phyloP scores from a whole-genome alignment of 2,888 invertebrate genomes.

The Nysson spinosus region DNA sequence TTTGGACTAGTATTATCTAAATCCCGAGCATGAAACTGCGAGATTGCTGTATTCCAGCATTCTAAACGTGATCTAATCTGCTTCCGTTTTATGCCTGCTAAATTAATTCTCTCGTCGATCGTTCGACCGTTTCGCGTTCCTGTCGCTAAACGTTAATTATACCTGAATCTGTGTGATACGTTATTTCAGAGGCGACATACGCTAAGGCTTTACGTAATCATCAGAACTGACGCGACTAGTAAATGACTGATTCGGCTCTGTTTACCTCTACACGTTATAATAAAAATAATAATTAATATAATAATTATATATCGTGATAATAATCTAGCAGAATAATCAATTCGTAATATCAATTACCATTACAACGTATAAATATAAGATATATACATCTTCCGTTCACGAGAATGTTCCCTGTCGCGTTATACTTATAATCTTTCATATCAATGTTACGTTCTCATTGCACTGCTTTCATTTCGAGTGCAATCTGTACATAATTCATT shows the following conservation, averaged over 20 bases:
- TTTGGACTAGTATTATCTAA: too few species aligned
- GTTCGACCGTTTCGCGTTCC: conserved; percentile 3
- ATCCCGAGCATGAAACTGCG: too few species aligned
- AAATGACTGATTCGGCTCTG: conserved; percentile 76
- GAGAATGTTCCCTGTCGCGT: conserved; percentile 27
- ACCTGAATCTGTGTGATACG: conserved; percentile 4
- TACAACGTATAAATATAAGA: conserved; percentile 8
- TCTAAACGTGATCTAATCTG: too few species aligned
- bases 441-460: too few species aligned
- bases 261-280: conserved; percentile 30
- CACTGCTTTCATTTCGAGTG: too few species aligned
- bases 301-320: conserved; percentile 10
- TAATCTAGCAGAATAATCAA: conserved; percentile 20
- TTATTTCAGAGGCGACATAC: conserved; percentile 38
- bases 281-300: conserved; percentile 26
- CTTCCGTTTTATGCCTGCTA: too few species aligned
- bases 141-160: not conserved
- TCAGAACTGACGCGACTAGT: conserved; percentile 74
- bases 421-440: not conserved
- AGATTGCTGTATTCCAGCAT: too few species aligned
- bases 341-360: conserved; percentile 11
- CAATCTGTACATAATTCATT: too few species aligned
- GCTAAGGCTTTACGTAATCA: conserved; percentile 53
- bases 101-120: not conserved
- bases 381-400: conserved; percentile 9